Percentiles rank a stretch among this genome's conserved stretches.
These are phyloP conservation scores for Agrochola lychnidis DNA, from an alignment of 2,888 invertebrate genomes.

Conservation along the genomic window DNA sequence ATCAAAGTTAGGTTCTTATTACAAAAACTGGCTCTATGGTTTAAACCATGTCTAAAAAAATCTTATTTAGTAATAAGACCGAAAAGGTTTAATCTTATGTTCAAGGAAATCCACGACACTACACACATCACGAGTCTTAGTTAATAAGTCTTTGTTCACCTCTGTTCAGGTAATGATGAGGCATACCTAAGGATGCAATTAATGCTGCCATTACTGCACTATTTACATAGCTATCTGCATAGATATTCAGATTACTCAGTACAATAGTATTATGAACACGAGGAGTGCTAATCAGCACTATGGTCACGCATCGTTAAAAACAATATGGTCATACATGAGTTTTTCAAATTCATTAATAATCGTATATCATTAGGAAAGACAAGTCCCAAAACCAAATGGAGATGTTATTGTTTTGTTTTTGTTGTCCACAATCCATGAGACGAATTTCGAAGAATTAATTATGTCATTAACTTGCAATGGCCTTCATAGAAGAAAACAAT, in stretches of 20 bases:
- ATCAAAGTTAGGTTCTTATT: neutral
- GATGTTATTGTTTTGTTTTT: slow-evolving; percentile 9
- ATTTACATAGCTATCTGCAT: slow-evolving; percentile 78
- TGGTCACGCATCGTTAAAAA: slow-evolving; percentile 25
- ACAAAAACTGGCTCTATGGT: neutral
- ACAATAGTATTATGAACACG: slow-evolving; percentile 49
- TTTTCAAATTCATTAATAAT: slow-evolving; percentile 4
- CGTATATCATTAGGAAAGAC: neutral
- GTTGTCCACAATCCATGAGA: neutral
- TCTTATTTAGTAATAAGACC: neutral
- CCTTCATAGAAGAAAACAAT: slow-evolving; percentile 20
- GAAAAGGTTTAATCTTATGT: neutral
- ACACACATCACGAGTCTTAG: slow-evolving; percentile 46
- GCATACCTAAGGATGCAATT: slow-evolving; percentile 77
- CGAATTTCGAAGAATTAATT: slow-evolving; percentile 26
- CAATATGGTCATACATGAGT: slow-evolving; percentile 4
- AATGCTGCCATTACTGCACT: slow-evolving; percentile 63
- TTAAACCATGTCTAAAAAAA: neutral
- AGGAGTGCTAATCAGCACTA: slow-evolving; percentile 29
- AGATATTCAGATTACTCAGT: slow-evolving; percentile 67
- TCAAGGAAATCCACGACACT: slow-evolving; percentile 6
- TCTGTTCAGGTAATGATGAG: slow-evolving; percentile 62
- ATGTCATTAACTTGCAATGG: neutral
- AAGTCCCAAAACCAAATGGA: neutral
- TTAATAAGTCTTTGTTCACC: slow-evolving; percentile 69